A percentile compares a stretch with the other conserved stretches of the same genome.
Evolutionary conservation across 2,888 invertebrate species (phyloP).

Genomic region (Nephrotoma flavescens): DNA sequence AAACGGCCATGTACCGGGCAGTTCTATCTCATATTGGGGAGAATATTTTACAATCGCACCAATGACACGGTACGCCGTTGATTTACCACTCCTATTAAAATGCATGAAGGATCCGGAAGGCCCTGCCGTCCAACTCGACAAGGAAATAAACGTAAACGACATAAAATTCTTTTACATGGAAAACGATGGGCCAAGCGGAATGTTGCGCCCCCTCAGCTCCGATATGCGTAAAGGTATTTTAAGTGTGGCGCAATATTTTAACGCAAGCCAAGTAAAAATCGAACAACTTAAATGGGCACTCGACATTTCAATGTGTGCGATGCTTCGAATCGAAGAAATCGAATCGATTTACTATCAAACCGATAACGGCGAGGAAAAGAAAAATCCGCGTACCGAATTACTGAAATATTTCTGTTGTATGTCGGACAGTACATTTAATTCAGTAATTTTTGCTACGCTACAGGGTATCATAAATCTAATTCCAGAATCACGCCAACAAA

Average conservation of each 20-base stretch:
- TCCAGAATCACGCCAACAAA: conserved; percentile 39
- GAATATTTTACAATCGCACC: conserved; percentile 71
- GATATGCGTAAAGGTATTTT: conserved; percentile 29
- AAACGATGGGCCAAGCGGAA: conserved; percentile 51
- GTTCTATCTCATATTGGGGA: conserved; percentile 42
- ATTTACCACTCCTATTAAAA: conserved; percentile 60
- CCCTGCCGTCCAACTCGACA: conserved; percentile 33
- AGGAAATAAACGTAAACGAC: conserved; percentile 37
- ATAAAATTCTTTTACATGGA: conserved; percentile 69
- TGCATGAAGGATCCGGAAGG: conserved; percentile 43
- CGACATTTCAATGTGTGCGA: conserved; percentile 42
- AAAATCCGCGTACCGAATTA: conserved; percentile 46
- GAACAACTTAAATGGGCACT: conserved; percentile 48
- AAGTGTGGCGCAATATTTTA: conserved; percentile 29
- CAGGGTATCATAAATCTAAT: conserved; percentile 43
- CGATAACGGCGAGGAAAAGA: conserved; percentile 43
- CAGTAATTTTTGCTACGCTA: conserved; percentile 42
- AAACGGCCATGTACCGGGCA: conserved; percentile 53
- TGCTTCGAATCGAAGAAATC: conserved; percentile 46
- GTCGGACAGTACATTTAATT: conserved; percentile 38
- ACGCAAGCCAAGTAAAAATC: conserved; percentile 41
- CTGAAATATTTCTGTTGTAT: conserved; percentile 37
- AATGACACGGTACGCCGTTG: conserved; percentile 73
- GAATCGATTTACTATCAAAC: conserved; percentile 48
- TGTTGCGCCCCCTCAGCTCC: conserved; percentile 34